Base-by-base conservation (phyloP, 2,113 vertebrate species). In the Callipepla squamata region DNA sequence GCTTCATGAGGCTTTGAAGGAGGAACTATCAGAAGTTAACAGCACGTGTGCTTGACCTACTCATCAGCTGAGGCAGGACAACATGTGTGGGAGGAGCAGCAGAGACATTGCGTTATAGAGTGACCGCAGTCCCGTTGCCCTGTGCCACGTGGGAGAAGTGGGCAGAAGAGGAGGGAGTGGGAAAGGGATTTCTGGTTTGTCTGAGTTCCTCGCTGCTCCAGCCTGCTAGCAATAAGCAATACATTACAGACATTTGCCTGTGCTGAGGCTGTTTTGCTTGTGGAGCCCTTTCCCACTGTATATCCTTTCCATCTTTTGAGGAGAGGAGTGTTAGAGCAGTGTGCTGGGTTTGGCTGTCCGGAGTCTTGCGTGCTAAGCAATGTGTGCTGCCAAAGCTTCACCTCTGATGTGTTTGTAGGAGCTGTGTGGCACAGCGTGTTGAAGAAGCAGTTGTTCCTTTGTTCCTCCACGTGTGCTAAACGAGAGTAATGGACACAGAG, bases 401-500 rank as follows among this genome's bases (percentile, higher is more conserved):
- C 53, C 58, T 85, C 48, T 50, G 42, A 83, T 92, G 91, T 95
- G 94, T 93, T 44, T 13, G 4, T 11, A 30, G 58, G 75, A 89
- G 75, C 34, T 34, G 40, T 80, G 48, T n/a, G 50, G 61, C 84
- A 82, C 8, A 7, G 75, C 40, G 13, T 45, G 83, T 61, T 57
- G 88, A 80, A 94, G 65, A 69, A 72, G n/a, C 47, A 75, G 80
- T 70, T 82, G 55, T 55, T 85, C 51, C 72, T 80, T 38, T 69
- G 9, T 59, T 92, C 92, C 30, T 72, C 30, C 62, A 63, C 55
- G 6, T 30, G 72, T 62, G 20, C 32, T 87, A 90, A 70, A 76
- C 77, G 86, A 91, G 83, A 93, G 57, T 62, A 78, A 94, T 59
- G 65, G 74, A 80, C 73, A 61, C 72, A 72, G 74, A 97, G 55